These are phyloP conservation scores for Lagodon rhomboides DNA, from an alignment of 2,797 vertebrate genomes.

Conservation along the genomic window DNA sequence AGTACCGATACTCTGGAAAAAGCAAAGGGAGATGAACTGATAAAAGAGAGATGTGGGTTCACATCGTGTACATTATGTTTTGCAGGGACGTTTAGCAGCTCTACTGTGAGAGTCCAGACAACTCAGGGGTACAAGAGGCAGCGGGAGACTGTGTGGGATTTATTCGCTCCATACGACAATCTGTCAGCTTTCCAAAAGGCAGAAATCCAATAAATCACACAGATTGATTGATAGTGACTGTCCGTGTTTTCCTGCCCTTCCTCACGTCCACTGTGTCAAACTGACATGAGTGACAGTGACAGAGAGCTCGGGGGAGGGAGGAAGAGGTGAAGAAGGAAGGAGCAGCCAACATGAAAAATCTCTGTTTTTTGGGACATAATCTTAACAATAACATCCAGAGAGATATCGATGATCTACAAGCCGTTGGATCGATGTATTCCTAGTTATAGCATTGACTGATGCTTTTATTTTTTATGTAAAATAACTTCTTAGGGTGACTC, in stretches of 20 bases:
- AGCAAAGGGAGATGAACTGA: slow-evolving; percentile 6
- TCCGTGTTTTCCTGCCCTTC: slow-evolving; percentile 53
- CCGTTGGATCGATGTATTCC: slow-evolving; percentile 4
- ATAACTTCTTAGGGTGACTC: no score
- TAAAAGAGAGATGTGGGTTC: not conserved
- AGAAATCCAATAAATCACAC: slow-evolving; percentile 64
- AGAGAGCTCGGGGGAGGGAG: slow-evolving; percentile 33
- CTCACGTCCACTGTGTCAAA: slow-evolving; percentile 46
- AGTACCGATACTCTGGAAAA: not conserved
- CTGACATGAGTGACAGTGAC: slow-evolving; percentile 67
- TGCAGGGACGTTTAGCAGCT: slow-evolving; percentile 29
- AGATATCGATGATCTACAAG: not conserved
- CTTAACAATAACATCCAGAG: slow-evolving; percentile 21
- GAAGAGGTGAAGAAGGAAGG: slow-evolving; percentile 9
- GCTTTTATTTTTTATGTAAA: no score
- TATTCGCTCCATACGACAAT: slow-evolving; percentile 26
- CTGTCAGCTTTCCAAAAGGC: slow-evolving; percentile 60
- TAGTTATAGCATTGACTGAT: not conserved
- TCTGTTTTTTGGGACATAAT: slow-evolving; percentile 35
- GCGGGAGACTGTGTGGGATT: slow-evolving; percentile 8
- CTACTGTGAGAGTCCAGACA: slow-evolving; percentile 37
- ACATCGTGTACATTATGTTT: slow-evolving; percentile 3
- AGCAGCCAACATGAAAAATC: slow-evolving; percentile 24
- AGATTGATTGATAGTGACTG: slow-evolving; percentile 68
- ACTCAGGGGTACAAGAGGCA: slow-evolving; percentile 32